Conservation (phyloP, 2,888 invertebrate genomes). For the Heliconius sara region DNA sequence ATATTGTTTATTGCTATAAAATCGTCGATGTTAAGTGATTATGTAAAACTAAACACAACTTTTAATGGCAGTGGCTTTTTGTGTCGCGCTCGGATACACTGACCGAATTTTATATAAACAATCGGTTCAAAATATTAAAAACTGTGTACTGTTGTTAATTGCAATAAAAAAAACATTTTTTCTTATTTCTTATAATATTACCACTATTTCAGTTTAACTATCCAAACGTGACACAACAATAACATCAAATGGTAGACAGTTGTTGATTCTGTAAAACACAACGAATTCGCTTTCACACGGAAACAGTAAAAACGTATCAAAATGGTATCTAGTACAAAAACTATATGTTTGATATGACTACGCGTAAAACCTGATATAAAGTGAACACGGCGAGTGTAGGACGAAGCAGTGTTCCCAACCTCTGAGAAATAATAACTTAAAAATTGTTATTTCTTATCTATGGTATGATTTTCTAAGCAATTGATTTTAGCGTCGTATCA, state of each 20-base stretch:
- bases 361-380: constrained; percentile 63
- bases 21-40: constrained; percentile 56
- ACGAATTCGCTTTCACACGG: constrained; percentile 49
- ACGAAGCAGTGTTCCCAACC: constrained; percentile 45
- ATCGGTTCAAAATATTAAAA: not conserved
- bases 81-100: constrained; percentile 37
- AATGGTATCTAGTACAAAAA: constrained; percentile 58
- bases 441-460: not conserved
- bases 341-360: constrained; percentile 74
- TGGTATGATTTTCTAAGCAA: not conserved
- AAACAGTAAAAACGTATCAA: constrained; percentile 59
- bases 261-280: constrained; percentile 67
- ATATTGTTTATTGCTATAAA: constrained; percentile 78
- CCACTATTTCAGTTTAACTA: not conserved
- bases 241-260: constrained; percentile 57
- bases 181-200: not conserved
- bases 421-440: not conserved
- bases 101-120: not conserved
- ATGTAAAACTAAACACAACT: constrained; percentile 59
- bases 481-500: not conserved
- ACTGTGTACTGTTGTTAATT: not conserved
- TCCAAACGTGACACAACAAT: constrained; percentile 30
- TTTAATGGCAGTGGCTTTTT: constrained; percentile 65
- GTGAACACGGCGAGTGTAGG: constrained; percentile 66
- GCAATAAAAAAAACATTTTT: not conserved